A percentile compares a stretch with the other conserved stretches of the same genome.
phyloP scores from a whole-genome alignment of 2,113 vertebrate species.

The Ceuthmochares aereus region DNA sequence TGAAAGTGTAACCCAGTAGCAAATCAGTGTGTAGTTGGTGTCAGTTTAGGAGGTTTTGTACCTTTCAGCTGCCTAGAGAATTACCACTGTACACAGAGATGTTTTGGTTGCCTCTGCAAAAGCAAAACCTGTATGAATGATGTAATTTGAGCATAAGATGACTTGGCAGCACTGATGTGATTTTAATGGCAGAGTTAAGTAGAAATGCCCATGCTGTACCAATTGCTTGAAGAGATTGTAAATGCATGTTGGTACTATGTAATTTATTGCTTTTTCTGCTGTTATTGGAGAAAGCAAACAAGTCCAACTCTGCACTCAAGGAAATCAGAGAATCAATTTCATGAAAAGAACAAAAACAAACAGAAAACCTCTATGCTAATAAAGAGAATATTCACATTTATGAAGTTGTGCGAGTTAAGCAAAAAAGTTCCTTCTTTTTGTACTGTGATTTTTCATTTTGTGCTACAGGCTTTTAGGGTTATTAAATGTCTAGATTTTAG shows the following conservation, averaged over 20 bases:
- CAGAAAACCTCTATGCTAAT: neutral
- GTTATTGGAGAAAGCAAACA: neutral
- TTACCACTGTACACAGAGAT: neutral
- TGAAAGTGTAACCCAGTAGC: neutral
- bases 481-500: slow-evolving; percentile 53
- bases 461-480: slow-evolving; percentile 47
- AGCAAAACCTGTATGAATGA: neutral
- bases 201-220: neutral
- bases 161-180: neutral
- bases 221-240: neutral
- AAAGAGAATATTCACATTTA: neutral
- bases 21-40: neutral
- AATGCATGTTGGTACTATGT: neutral
- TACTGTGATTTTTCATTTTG: slow-evolving; percentile 42
- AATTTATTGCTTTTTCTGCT: neutral
- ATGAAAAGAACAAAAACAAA: slow-evolving; percentile 5
- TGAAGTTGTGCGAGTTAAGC: slow-evolving; percentile 33
- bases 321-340: slow-evolving; percentile 45
- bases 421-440: slow-evolving; percentile 22
- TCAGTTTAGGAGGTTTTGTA: neutral
- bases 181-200: neutral
- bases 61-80: neutral
- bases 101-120: neutral
- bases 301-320: slow-evolving; percentile 36
- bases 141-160: neutral